Evolutionary conservation across 1,140 invertebrate species (phyloP), one percentile per base, ranked within the genome.

Genomic region (Drosophila serrata): DNA sequence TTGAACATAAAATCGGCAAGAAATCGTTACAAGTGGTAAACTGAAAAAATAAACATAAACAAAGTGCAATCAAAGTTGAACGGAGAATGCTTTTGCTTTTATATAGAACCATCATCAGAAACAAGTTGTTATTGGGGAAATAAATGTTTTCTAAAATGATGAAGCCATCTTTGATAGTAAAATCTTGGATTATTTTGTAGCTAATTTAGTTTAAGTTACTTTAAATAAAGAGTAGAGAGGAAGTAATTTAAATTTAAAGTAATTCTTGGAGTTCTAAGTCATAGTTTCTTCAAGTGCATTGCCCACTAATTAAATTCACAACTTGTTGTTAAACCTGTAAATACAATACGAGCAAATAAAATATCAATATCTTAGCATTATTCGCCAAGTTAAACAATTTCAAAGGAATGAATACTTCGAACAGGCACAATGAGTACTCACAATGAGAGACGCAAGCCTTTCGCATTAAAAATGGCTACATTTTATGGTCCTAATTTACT

Each of bases 1-100:
- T 53, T 67, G 37, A 65, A 35, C 45, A 22, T 51, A 51, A 68
- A 69, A 69, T 67, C 35, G 65, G 29, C 35, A 24, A n/a, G 19
- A 60, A 65, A 45, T 24, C 29, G 19, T 35, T 22, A 3, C 9
- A 8, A 55, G 29, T n/a, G 24, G 19, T 39, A 68, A 24, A 24
- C 24, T 53, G 6, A 9, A 45, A 24, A 35, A 33, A 37, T 11
- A 68, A 67, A 37, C n/a, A 35, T 29, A 53, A 49, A 53, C 29
- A n/a, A 27, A 24, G 19, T 49, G 22, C n/a, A 68, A 19, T 43
- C 17, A 42, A 42, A 63, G n/a, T 19, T 42, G 9, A 40, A n/a
- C n/a, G 37, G 7, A 40, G 7, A 2, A 24, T 24, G 4, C 24
- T 24, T 24, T 24, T 24, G 2, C 4, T 3, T 24, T 2, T 24